These are phyloP conservation scores for Idaea biselata DNA, from an alignment of 2,888 invertebrate genomes.

Conservation along the genomic window DNA sequence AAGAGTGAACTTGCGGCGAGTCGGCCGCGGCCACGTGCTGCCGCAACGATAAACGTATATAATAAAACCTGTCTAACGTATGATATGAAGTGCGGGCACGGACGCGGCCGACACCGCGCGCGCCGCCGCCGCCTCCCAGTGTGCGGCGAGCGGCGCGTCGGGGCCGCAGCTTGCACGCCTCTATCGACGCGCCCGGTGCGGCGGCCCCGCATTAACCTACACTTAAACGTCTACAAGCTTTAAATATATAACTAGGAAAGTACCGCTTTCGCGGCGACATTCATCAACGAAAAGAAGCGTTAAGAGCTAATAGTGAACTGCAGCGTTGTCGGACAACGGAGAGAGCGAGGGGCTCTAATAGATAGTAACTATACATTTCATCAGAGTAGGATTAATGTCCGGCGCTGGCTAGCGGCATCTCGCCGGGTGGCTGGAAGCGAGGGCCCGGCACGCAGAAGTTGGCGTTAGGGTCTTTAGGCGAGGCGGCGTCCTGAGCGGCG, in stretches of 20 bases:
- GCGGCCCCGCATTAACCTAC: slow-evolving; percentile 70
- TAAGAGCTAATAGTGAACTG: slow-evolving; percentile 81
- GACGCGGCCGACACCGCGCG: slow-evolving; percentile 54
- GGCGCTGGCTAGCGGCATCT: slow-evolving; percentile 81
- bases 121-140: slow-evolving; percentile 77
- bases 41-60: slow-evolving; percentile 77
- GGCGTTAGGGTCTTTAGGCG: slow-evolving; percentile 80
- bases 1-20: slow-evolving; percentile 63
- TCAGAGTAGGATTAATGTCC: slow-evolving; percentile 74
- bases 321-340: slow-evolving; percentile 80
- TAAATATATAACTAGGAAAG: slow-evolving; percentile 78
- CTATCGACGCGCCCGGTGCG: slow-evolving; percentile 24
- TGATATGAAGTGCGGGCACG: slow-evolving; percentile 75
- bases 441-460: slow-evolving; percentile 82
- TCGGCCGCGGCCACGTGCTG: slow-evolving; percentile 65
- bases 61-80: slow-evolving; percentile 80
- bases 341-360: slow-evolving; percentile 75
- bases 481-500: slow-evolving; percentile 83
- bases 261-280: slow-evolving; percentile 66
- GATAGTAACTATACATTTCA: slow-evolving; percentile 80
- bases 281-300: slow-evolving; percentile 78
- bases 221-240: slow-evolving; percentile 78
- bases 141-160: slow-evolving; percentile 69
- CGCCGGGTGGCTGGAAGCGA: slow-evolving; percentile 80
- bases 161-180: slow-evolving; percentile 47